Evolutionary conservation across 2,888 invertebrate genomes (phyloP).

Genomic region (Lasioglossum pauxillum): DNA sequence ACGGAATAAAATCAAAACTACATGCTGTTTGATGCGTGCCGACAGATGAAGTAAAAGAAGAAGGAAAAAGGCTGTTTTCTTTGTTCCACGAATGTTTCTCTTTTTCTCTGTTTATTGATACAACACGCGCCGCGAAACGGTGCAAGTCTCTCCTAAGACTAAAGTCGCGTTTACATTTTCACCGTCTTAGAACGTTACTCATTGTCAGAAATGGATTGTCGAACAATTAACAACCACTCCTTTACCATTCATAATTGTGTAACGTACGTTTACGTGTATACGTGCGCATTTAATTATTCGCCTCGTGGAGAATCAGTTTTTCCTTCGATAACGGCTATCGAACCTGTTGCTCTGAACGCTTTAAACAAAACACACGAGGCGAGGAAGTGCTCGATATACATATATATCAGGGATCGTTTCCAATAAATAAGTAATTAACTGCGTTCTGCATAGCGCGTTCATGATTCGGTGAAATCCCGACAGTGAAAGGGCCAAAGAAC

Average conservation of each 20-base stretch:
- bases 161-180: constrained; percentile 31
- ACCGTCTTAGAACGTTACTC: not conserved
- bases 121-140: not conserved
- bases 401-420: not conserved
- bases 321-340: constrained; percentile 3
- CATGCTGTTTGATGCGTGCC: constrained; percentile 23
- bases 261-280: not conserved
- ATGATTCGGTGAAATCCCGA: constrained; percentile 17
- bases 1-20: constrained; percentile 30
- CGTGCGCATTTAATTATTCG: not conserved
- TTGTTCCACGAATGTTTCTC: constrained; percentile 13
- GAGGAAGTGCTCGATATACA: not conserved
- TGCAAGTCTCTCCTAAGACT: not conserved
- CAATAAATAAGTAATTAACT: constrained; percentile 8
- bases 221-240: not conserved
- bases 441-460: not conserved
- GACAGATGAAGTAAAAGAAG: constrained; percentile 21
- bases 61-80: constrained; percentile 19
- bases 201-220: not conserved
- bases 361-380: constrained; percentile 6
- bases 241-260: not conserved
- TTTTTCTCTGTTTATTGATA: not conserved
- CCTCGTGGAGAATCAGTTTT: not conserved
- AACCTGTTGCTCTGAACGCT: constrained; percentile 49
- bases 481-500: constrained; percentile 9